Conservation (phyloP, 1,140 invertebrate species). For the Drosophila yakuba region DNA sequence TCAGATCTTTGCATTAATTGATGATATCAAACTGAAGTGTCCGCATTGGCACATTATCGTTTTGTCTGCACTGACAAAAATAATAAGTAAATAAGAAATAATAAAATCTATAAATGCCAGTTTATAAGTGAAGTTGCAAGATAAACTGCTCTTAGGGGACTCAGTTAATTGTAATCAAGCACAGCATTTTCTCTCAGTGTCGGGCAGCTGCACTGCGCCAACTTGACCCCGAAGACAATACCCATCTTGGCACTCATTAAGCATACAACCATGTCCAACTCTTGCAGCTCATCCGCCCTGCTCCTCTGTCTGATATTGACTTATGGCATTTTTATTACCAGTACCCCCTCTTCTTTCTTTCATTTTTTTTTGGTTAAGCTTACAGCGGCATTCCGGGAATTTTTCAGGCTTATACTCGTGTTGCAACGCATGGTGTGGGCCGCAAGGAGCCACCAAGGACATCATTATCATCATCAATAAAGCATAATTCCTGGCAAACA, state of each 20-base stretch:
- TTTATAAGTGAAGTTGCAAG: too few species aligned
- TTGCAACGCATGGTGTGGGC: conserved; percentile 18
- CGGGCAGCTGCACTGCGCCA: conserved; percentile 30
- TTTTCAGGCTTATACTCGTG: conserved; percentile 70
- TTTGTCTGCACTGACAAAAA: conserved; percentile 17
- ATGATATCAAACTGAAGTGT: conserved; percentile 79
- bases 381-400: conserved; percentile 67
- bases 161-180: too few species aligned
- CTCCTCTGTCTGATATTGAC: conserved; percentile 65
- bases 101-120: too few species aligned
- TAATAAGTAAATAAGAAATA: neutral
- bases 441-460: conserved; percentile 70
- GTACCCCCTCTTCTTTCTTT: neutral
- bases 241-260: conserved; percentile 49
- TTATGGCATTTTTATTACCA: conserved; percentile 82
- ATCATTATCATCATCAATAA: conserved; percentile 84
- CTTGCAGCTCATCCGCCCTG: neutral
- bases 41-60: conserved; percentile 76
- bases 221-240: conserved; percentile 59
- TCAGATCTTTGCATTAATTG: conserved; percentile 71
- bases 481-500: conserved; percentile 82
- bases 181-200: conserved; percentile 10
- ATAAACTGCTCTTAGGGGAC: neutral
- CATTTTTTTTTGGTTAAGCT: conserved; percentile 1
- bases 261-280: conserved; percentile 19